Percentiles rank a stretch among this genome's conserved stretches.
phyloP scores from a whole-genome alignment of 1,140 invertebrate genomes.

The Ooceraea biroi region DNA sequence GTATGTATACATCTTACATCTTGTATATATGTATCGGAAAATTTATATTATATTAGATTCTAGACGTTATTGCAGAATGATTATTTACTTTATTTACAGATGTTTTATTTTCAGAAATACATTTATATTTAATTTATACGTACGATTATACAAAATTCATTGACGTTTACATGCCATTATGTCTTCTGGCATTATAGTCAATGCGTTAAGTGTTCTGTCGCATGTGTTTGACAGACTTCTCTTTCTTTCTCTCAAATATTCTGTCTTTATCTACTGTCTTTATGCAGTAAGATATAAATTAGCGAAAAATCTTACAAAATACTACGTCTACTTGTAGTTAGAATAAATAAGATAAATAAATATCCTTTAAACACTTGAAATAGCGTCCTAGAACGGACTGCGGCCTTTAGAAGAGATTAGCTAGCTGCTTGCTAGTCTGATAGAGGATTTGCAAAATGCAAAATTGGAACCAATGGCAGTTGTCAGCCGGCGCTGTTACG shows the following conservation, averaged over 20 bases:
- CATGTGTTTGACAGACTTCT: background rate
- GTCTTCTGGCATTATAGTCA: background rate
- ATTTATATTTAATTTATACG: background rate
- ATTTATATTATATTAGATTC: constrained; percentile 1
- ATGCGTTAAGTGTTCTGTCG: background rate
- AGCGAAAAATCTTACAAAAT: background rate
- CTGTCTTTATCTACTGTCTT: constrained; percentile 2
- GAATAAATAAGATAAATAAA: constrained; percentile 64
- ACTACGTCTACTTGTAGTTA: background rate
- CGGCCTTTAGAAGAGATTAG: constrained; percentile 79
- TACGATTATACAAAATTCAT: background rate
- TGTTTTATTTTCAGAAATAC: constrained; percentile 9
- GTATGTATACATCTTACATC: background rate
- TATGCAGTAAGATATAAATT: constrained; percentile 15
- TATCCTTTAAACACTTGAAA: constrained; percentile 81
- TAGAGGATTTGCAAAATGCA: constrained; percentile 82
- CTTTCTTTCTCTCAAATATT: background rate
- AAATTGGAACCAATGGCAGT: constrained; percentile 86
- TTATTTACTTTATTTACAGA: constrained; percentile 15
- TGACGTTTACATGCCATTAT: background rate
- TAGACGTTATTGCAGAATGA: constrained; percentile 13
- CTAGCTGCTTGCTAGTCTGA: constrained; percentile 70
- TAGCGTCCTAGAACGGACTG: constrained; percentile 81
- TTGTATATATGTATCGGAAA: background rate
- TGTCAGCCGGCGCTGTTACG: constrained; percentile 81